Evolutionary conservation across 2,888 invertebrate genomes (phyloP), one percentile per base, ranked within the genome.

Genomic region (Melanotus villosus): DNA sequence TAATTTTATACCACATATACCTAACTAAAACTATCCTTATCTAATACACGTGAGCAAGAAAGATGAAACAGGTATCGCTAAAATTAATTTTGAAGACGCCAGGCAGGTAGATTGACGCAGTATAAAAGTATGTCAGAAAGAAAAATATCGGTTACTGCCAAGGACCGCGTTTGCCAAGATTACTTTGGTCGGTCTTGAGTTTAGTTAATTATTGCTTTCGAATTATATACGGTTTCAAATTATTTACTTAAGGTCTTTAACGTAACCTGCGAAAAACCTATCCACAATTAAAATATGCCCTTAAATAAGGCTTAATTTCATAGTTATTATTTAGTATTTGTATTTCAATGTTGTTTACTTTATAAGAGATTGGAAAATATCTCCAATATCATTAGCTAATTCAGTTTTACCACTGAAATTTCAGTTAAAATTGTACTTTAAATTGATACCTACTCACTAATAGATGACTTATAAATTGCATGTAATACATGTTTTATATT

Each of bases 81-180:
- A 77, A 77, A 76, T 78, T 78, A 76, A 78, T 77, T 76, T 76
- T 74, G 71, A 74, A 71, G 75, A 75, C 71, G 72, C 73, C 77
- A 75, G 76, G 77, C 77, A 77, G 76, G 73, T 75, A 75, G 73
- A 77, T 76, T 75, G 77, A 76, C 76, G 75, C 73, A 68, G 70
- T 67, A 72, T 72, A 64, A 73, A 76, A 75, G 72, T 76, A 73
- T 75, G 77, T 78, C 75, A 76, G 73, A 66, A 77, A 77, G 77
- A 77, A 77, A 77, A 76, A 77, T 77, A 75, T 77, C 76, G 76
- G 75, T 73, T 75, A 72, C 75, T 75, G 71, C 73, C 71, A 73
- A 77, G 73, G 75, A 68, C 59, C 65, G 68, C 67, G 59, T 63
- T 57, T 72, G 71, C 66, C 57, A 63, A 65, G 63, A 70, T 63